Evolutionary conservation across 2,113 vertebrate species (phyloP), one percentile per base, ranked within the genome.

Genomic region (Nycticebus coucang): DNA sequence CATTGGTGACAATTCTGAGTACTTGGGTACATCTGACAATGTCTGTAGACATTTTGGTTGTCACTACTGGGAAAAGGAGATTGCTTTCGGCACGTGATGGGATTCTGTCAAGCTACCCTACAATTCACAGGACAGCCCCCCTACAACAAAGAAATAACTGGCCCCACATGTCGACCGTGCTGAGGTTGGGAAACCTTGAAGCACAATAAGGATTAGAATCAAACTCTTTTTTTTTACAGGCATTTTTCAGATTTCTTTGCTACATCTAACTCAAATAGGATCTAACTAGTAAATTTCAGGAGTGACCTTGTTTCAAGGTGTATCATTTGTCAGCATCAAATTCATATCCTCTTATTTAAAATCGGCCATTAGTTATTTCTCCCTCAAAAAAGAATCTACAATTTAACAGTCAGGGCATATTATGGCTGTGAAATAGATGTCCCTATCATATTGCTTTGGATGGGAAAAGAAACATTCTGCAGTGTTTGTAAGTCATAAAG

Each of bases 381-480:
- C 4, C 45, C 78, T 91, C 92, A 85, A 96, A 96, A 96, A 91
- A 18, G 1, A 92, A 64, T 60, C 85, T 75, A 74, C 3, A 69
- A 85, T 95, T 98, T 97, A 96, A 95, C 72, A 97, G 96, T 97
- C 87, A 88, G 59, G 68, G 59, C 96, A 97, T 97, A 94, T 86
- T 95, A 97, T 92, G 86, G 19, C 83, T 97, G 89, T 59, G 33
- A 93, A 97, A 97, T 95, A 97, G 93, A 97, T 97, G 80, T 87
- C 95, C 97, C 86, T 97, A 95, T 96, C 93, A 96, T 77, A 59
- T 78, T 62, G 69, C 93, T 94, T 92, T 95, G 92, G 91, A 96
- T 94, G 71, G 92, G 91, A 78, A 89, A 97, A 97, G 92, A 96
- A 72, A 94, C 92, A 90, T 97, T 97, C 93, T 87, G 57, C 55